Conservation (phyloP, 2,113 vertebrate species). For the Syrrhaptes paradoxus region DNA sequence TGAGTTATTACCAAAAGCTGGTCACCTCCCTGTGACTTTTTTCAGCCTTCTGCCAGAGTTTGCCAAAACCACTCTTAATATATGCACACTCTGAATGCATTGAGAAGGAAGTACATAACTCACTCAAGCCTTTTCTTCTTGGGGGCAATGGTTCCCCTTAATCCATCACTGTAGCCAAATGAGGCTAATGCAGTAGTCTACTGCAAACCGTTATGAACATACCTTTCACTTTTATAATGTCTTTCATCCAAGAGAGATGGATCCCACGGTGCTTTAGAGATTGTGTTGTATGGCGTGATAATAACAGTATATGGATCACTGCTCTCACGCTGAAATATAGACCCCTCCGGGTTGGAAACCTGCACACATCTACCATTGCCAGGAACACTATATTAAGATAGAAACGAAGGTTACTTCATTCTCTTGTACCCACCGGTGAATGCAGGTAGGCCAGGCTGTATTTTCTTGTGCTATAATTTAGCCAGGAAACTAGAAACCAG, state of each 20-base stretch:
- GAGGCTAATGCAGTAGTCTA: slow-evolving; percentile 32
- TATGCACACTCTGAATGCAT: neutral
- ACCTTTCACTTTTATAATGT: slow-evolving; percentile 56
- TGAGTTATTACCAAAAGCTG: slow-evolving; percentile 26
- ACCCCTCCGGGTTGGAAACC: slow-evolving; percentile 37
- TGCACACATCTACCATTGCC: slow-evolving; percentile 27
- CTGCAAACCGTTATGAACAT: slow-evolving; percentile 23
- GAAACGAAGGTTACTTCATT: slow-evolving; percentile 49
- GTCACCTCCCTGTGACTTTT: neutral
- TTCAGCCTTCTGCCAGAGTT: neutral
- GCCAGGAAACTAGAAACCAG: neutral
- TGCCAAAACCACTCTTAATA: neutral
- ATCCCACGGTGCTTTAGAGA: slow-evolving; percentile 49
- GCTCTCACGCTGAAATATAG: slow-evolving; percentile 39
- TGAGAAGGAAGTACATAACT: slow-evolving; percentile 26
- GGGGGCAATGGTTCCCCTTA: neutral
- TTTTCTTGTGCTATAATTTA: slow-evolving; percentile 35
- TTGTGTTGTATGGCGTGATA: neutral
- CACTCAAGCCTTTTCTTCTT: slow-evolving; percentile 25
- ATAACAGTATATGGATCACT: slow-evolving; percentile 60
- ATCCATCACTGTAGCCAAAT: neutral
- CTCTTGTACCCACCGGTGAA: slow-evolving; percentile 32
- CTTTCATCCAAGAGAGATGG: slow-evolving; percentile 43
- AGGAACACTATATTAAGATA: slow-evolving; percentile 18
- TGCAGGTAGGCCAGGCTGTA: neutral